Percentiles rank a stretch among this genome's conserved stretches.
Evolutionary conservation across 2,113 vertebrate genomes (phyloP).

Genomic region (Panthera uncia): DNA sequence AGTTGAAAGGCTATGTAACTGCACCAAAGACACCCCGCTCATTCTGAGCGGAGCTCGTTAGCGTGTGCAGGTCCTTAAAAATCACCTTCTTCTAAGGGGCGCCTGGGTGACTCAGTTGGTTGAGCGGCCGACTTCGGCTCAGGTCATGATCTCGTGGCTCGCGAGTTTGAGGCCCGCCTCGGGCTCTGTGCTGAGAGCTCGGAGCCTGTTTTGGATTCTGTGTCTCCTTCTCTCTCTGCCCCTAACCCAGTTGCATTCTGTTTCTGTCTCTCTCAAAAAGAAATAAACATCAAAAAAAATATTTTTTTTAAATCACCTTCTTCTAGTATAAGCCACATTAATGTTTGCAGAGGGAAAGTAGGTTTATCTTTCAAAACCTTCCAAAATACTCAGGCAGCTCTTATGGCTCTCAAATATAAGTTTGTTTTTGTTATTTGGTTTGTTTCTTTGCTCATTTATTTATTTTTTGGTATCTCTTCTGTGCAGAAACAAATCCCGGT

Average conservation of each 20-base stretch:
- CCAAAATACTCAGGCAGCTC: background rate
- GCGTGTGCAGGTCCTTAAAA: background rate
- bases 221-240: too few relatives aligned
- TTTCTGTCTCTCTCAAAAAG: too few relatives aligned
- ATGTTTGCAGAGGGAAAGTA: background rate
- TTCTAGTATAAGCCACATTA: background rate
- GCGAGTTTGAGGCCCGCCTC: too few relatives aligned
- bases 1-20: background rate
- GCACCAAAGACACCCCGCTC: background rate
- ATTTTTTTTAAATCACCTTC: background rate
- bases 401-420: background rate
- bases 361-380: background rate
- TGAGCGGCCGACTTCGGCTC: too few relatives aligned
- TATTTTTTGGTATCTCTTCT: constrained; percentile 20
- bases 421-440: background rate
- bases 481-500: background rate
- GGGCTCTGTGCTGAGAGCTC: too few relatives aligned
- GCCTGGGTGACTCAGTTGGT: too few relatives aligned
- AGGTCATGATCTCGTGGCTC: too few relatives aligned
- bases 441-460: background rate
- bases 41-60: background rate
- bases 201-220: too few relatives aligned
- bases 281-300: too few relatives aligned
- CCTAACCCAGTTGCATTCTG: too few relatives aligned
- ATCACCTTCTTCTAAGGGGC: background rate